Evolutionary conservation across 2,113 vertebrate species (phyloP), one percentile per base, ranked within the genome.

Genomic region (Pteruthius melanotis): DNA sequence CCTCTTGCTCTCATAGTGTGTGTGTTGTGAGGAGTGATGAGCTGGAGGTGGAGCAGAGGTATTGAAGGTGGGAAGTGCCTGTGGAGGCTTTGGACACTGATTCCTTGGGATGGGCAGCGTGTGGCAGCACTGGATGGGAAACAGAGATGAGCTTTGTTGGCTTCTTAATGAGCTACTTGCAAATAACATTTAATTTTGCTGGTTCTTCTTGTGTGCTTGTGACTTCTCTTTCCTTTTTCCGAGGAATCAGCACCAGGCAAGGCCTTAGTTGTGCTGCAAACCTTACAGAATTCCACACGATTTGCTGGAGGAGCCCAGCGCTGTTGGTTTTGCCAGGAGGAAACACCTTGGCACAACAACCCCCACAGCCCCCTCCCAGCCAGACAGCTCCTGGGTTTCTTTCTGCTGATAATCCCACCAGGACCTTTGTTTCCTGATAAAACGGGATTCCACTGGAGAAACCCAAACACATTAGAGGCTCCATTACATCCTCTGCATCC

Each of bases 361-460:
- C 66, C 82, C 71, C 54, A 2, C 12, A 6, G 49, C 72, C 68
- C 87, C 56, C 53, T 79, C 90, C 78, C 63, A 37, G 17, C 91
- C 71, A 97, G 97, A 97, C 96, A 95, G 95, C 37, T 94, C 83
- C 95, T 97, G 97, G 94, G 42, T 98, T 98, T 97, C 96, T 97
- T 98, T 95, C 91, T 83, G 37, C 95, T 97, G 97, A 98, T 97
- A 97, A 93, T 97, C 97, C 97, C 98, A 63, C 47, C 96, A 96
- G 97, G 97, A 94, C 96, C 94, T 94, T 87, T 82, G 92, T 86
- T 87, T 83, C 83, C 97, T 85, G 98, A 98, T 98, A 98, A 98
- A 95, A 61, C 80, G 52, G 66, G 96, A 98, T 98, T 98, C 98
- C 98, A 93, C 96, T 95, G 98, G 96, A 96, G 95, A 98, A 97